Evolutionary conservation across 2,113 vertebrate genomes (phyloP).

Genomic region (Phylloscopus trochilus): DNA sequence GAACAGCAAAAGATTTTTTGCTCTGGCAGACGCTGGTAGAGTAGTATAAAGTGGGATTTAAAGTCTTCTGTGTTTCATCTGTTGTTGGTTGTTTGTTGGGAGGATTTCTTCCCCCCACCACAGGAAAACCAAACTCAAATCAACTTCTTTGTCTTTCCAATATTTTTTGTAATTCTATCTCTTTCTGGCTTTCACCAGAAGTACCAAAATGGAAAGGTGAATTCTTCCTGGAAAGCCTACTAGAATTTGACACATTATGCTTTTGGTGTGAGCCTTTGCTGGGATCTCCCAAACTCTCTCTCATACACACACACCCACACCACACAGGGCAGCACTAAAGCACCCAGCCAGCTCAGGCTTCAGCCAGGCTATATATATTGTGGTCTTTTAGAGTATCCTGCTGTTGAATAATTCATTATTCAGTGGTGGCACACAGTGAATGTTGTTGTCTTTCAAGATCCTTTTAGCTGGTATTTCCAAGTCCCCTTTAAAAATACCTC

Average conservation of each 20-base stretch:
- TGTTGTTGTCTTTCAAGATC: neutral
- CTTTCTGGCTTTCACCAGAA: neutral
- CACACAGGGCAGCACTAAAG: neutral
- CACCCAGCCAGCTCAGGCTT: neutral
- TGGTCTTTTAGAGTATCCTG: neutral
- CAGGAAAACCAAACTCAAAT: neutral
- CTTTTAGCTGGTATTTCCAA: neutral
- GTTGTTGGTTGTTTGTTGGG: neutral
- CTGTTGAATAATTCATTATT: neutral
- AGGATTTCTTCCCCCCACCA: neutral
- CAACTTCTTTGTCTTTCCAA: neutral
- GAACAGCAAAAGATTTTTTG: neutral
- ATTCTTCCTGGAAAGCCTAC: neutral
- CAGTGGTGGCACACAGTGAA: neutral
- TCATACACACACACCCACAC: rapidly evolving
- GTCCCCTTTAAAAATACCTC: neutral
- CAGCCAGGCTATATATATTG: neutral
- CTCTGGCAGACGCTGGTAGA: neutral
- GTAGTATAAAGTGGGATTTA: neutral
- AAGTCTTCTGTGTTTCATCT: neutral
- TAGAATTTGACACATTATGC: neutral
- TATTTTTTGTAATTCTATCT: neutral
- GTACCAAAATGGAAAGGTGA: neutral
- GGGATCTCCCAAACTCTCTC: neutral
- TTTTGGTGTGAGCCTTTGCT: neutral